Evolutionary conservation across 2,797 vertebrate genomes (phyloP).

Genomic region (Pseudochromis fuscus): DNA sequence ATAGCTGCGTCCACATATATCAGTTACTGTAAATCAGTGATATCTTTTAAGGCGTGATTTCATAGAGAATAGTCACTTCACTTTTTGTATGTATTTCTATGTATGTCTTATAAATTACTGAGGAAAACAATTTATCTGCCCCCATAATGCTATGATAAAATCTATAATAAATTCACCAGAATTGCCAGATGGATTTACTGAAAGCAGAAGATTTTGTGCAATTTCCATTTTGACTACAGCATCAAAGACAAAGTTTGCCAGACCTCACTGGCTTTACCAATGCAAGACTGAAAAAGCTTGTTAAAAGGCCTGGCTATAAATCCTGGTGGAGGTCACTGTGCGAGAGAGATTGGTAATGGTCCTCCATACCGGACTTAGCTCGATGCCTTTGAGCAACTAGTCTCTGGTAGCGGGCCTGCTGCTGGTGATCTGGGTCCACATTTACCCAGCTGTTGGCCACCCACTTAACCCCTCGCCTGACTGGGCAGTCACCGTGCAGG

Average conservation of each 20-base stretch:
- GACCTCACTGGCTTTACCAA: conserved; percentile 5
- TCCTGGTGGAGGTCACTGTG: conserved; percentile 86
- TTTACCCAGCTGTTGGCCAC: conserved; percentile 97
- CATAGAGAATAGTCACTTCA: conserved; percentile 19
- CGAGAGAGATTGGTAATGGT: conserved; percentile 69
- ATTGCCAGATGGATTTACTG: conserved; percentile 7
- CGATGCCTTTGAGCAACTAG: conserved; percentile 77
- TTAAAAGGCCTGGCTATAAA: conserved; percentile 71
- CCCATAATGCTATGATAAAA: background rate
- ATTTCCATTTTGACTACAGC: conserved; percentile 16
- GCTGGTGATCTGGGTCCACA: conserved; percentile 91
- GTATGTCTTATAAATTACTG: background rate
- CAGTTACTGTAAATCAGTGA: background rate
- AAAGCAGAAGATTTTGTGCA: conserved; percentile 48
- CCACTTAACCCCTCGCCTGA: conserved; percentile 93
- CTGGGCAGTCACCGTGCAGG: conserved; percentile 93
- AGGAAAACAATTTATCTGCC: conserved; percentile 8
- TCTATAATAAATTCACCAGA: conserved; percentile 23
- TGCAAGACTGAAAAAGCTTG: conserved; percentile 17
- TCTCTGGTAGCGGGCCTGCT: conserved; percentile 93
- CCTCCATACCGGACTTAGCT: conserved; percentile 67
- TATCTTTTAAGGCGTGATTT: conserved; percentile 34
- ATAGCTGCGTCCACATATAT: conserved; percentile 7
- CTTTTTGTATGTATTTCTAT: conserved; percentile 11
- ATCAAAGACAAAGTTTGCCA: conserved; percentile 15